Evolutionary conservation across 1,140 invertebrate genomes (phyloP), one percentile per base, ranked within the genome.

Genomic region (Ceratina calcarata): DNA sequence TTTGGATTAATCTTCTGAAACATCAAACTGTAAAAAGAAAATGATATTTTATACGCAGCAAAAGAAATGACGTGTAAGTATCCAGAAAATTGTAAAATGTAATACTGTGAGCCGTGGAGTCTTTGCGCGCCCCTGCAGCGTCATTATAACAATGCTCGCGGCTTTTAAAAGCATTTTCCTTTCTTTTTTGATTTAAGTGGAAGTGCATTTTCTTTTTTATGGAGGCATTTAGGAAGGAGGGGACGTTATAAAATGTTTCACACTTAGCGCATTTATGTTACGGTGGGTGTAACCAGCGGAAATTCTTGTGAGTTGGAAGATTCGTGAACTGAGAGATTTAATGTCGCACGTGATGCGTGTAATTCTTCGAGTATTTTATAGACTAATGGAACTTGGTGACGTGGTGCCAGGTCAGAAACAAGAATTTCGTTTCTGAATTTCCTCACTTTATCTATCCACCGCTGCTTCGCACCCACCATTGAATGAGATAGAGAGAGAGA

Each of bases 141-240:
- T 45, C 37, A 45, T 45, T 10, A 45, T 45, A 45, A 45, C 7
- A 45, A 45, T 45, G 37, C 7, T 45, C 37, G 3, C 37, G 37
- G 37, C 45, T 72, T 45, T 57, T 45, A 64, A 60, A 58, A 49
- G 57, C 12, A 22, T 6, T 55, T 16, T 55, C 16, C 53, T 55
- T 55, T 55, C 53, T 55, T 55, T 55, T 55, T 55, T 6, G 15
- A 1, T 55, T 55, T 55, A 12, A 4, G 27, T 45, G 32, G 55
- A 57, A 57, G 55, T 57, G 55, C 55, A 57, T 45, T 64, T 37
- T 8, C 62, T 64, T 27, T 64, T 64, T 64, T 64, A 64, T 45
- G 27, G 24, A 32, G 24, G 61, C 16, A 27, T 32, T 62, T 62
- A 62, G 61, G 24, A 27, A 4, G 3, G 15, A 4, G 1, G 18